Evolutionary conservation across 2,113 vertebrate genomes (phyloP), one percentile per base, ranked within the genome.

Genomic region (Dissostichus mawsoni): DNA sequence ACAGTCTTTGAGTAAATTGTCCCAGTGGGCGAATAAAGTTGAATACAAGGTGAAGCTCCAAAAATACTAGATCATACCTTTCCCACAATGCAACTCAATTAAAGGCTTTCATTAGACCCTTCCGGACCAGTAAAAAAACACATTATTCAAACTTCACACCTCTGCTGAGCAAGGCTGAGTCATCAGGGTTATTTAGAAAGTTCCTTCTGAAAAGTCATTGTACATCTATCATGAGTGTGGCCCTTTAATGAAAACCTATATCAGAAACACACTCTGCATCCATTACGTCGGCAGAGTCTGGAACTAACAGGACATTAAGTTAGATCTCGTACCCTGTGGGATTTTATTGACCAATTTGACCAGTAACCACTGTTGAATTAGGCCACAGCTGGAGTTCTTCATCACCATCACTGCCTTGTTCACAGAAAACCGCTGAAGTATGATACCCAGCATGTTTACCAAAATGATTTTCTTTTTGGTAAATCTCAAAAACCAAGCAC

Each of bases 401-500:
- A 68, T 62, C 51, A 62, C 13, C 18, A 64, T 68, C 36, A 44
- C 41, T 68, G 48, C 51, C 50, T 45, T 56, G 11, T 51, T 73
- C 12, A 58, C n/a, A 63, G 20, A 52, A 48, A 48, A 44, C n/a
- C 23, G 25, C 33, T 73, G 20, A 23, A 50, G 63, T 14, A 7
- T 67, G 36, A 64, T 47, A 47, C 14, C 50, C 47, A 55, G 47
- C 16, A 59, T 56, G 11, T 23, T n/a, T 4, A 52, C 67, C 52
- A 45, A 3, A 52, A 73, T 2, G 14, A 9, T 33, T 18, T 72
- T 17, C 14, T 67, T 72, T 36, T 10, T 62, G 47, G 2, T 23
- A 45, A 55, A 65, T 8, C 23, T n/a, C 41, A n/a, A 47, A 3
- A 44, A 58, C 29, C 36, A 33, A 45, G 51, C 20, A 29, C 48